phyloP scores from a whole-genome alignment of 2,888 invertebrate species.

The Macaria liturata region DNA sequence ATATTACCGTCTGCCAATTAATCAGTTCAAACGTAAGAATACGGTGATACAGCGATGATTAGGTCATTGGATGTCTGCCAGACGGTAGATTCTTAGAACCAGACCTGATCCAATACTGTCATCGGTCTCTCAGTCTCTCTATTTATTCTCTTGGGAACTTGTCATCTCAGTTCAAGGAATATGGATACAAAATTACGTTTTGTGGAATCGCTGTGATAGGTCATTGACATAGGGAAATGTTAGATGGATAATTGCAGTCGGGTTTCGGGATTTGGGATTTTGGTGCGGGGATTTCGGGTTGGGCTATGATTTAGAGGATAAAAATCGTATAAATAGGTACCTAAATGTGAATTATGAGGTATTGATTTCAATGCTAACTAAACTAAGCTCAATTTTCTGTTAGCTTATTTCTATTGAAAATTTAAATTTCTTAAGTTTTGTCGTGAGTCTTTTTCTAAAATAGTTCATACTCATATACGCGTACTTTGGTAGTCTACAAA shows the following conservation, averaged over 20 bases:
- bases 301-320: too few relatives aligned
- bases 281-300: too few relatives aligned
- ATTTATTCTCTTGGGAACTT: slow-evolving; percentile 38
- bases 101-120: slow-evolving; percentile 37
- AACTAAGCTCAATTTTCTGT: too few relatives aligned
- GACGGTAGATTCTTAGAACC: slow-evolving; percentile 50
- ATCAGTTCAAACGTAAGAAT: slow-evolving; percentile 4
- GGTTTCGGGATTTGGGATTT: too few relatives aligned
- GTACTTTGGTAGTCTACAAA: background rate
- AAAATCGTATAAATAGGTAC: too few relatives aligned
- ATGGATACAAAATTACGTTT: slow-evolving; percentile 31
- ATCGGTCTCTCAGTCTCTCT: slow-evolving; percentile 22
- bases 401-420: too few relatives aligned
- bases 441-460: too few relatives aligned
- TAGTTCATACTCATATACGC: too few relatives aligned
- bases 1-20: background rate
- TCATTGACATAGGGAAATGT: slow-evolving; percentile 23
- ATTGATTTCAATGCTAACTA: too few relatives aligned
- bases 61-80: slow-evolving; percentile 56
- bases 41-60: slow-evolving; percentile 36
- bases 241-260: background rate
- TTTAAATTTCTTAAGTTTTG: too few relatives aligned
- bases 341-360: too few relatives aligned
- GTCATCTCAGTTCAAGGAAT: slow-evolving; percentile 36
- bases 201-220: slow-evolving; percentile 24